Base-by-base conservation (phyloP, 1,140 invertebrate species). In the Eumaeus atala region DNA sequence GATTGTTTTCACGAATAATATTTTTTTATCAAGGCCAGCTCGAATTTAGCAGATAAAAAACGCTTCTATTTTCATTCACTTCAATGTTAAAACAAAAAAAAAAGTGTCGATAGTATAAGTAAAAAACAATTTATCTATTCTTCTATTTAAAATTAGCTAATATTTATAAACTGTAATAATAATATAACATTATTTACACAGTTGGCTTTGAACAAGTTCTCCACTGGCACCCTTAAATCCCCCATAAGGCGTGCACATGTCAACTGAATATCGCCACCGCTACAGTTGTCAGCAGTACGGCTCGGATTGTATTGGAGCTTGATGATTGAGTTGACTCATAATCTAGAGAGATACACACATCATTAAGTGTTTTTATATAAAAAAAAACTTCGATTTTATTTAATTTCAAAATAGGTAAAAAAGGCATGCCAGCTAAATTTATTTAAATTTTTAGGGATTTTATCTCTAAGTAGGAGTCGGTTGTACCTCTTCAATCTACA, bases 321-420 rank as follows among this genome's bases (percentile, higher is more conserved):
- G 83, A 84, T 21, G 80, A 77, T 38, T 82, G 80, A 4, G 82
- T 82, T 16, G 82, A 79, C 61, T 86, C 80, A 59, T 82, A 86
- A 77, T 84, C 82, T 81, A 62, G 48, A 66, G 50, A 56, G 14
- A 61, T 17, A 34, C 33, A 21, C 2, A 28, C 8, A 48, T 34
- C 12, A 33, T 34, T 48, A 21, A 8, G 9, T 21, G 3, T n/a
- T 28, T n/a, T n/a, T 21, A 48, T 3, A 1, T 10, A 9, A 21
- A 9, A n/a, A 40, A 40, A n/a, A n/a, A n/a, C n/a, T n/a, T n/a
- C n/a, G n/a, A n/a, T n/a, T n/a, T n/a, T n/a, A 40, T 49, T 17
- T 16, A 14, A 42, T 40, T n/a, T 21, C 21, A 6, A 2, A 2
- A 28, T 28, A 28, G 21, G 21, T 28, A 28, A 28, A 28, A n/a